Base-by-base conservation (phyloP, 2,113 vertebrate genomes). In the Pterocles orientalis region DNA sequence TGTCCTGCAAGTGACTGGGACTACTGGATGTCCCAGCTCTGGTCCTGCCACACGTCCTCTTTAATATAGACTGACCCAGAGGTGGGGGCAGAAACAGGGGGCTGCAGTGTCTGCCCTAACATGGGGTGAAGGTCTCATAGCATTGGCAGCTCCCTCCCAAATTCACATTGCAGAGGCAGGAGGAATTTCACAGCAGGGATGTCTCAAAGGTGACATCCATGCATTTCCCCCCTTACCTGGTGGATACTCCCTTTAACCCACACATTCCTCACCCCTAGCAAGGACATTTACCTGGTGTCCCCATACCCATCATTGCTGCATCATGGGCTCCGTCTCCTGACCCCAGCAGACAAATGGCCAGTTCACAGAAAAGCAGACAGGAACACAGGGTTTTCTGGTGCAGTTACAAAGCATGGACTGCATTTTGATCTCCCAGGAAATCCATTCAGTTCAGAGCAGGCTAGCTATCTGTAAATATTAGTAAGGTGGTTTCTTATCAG, bases 361-460 rank as follows among this genome's bases (percentile, higher is more conserved):
- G 23, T 18, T 57, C 36, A 69, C 25, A 54, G 58, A 18, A 14
- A 7, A 80, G 72, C 81, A 50, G 71, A 16, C 29, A 56, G 54
- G 17, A 79, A 36, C 13, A 0, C 43, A 34, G 53, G 25, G 28
- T 17, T 47, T 56, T 19, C 82, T 53, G 29, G 69, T 20, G 50
- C 28, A 10, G 3, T 47, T 73, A 69, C 48, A 31, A 69, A 56
- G 72, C 68, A 10, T 1, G 21, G 3, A 16, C 33, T 56, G 53
- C 29, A 6, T 81, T 83, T 91, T 82, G 54, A 94, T 86, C 51
- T 92, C 82, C 51, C n/a, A 48, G 85, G 62, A 72, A 94, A 91
- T 89, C 2, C 69, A 73, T 61, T 56, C 58, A 3, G 43, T 57
- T 73, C 60, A 20, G 69, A 92, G 85, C 78, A 45, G 26, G 33